Evolutionary conservation across 2,113 vertebrate species (phyloP).

Genomic region (Meles meles): DNA sequence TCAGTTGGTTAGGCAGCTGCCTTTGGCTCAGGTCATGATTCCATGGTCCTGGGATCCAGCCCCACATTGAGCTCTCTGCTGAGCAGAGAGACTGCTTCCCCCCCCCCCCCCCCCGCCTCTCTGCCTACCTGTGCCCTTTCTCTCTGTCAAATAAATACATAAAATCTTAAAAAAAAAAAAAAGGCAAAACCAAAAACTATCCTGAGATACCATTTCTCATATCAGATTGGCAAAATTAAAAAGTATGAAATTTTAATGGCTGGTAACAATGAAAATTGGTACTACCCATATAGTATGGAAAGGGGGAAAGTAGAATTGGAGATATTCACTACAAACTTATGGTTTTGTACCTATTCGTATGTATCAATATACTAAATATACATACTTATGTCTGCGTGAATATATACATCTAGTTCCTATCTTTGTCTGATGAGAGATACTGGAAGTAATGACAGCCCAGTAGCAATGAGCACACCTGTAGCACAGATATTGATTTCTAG

Average conservation of each 20-base stretch:
- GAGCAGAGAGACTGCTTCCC: too few species aligned
- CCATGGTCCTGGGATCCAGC: too few species aligned
- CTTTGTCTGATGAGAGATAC: not conserved
- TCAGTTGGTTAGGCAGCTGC: too few species aligned
- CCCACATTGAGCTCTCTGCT: too few species aligned
- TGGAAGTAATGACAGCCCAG: not conserved
- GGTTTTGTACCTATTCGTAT: not conserved
- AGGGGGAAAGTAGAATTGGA: not conserved
- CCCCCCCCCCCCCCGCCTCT: accelerated
- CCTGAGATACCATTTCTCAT: not conserved
- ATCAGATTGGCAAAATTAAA: not conserved
- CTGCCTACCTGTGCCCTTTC: too few species aligned
- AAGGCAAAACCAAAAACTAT: not conserved
- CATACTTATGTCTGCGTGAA: not conserved
- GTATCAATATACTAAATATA: not conserved
- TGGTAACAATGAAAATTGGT: not conserved
- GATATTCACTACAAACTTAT: not conserved
- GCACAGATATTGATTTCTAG: not conserved
- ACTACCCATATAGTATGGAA: not conserved
- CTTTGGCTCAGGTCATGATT: too few species aligned
- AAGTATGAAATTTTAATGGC: not conserved
- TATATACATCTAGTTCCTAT: not conserved
- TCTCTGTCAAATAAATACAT: too few species aligned
- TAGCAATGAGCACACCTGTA: not conserved
- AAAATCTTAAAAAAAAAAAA: too few species aligned